Percentiles rank a stretch among this genome's conserved stretches.
Conservation (phyloP, 2,113 vertebrate genomes). For the Pachyramphus minor region DNA sequence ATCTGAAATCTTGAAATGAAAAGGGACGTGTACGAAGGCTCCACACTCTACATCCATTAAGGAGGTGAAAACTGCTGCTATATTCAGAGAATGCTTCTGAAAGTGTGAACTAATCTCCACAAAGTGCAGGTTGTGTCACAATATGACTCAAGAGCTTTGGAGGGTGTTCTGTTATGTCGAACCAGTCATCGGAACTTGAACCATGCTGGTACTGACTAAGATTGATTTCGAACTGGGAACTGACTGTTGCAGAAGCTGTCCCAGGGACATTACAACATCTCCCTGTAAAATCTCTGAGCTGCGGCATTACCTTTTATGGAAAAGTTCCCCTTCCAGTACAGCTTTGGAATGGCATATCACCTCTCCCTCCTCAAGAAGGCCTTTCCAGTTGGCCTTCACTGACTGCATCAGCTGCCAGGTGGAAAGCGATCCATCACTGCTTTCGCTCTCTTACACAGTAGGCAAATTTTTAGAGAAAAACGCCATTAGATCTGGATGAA, state of each 20-base stretch:
- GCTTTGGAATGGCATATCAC: neutral
- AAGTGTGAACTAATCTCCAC: neutral
- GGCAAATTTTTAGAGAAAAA: neutral
- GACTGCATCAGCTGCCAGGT: neutral
- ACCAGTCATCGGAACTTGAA: neutral
- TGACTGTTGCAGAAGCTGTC: neutral
- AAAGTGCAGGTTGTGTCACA: neutral
- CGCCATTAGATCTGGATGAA: fast-evolving
- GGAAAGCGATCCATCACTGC: neutral
- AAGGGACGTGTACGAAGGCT: neutral
- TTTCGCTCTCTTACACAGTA: neutral
- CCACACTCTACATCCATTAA: neutral
- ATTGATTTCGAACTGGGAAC: neutral
- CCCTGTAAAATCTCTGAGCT: neutral
- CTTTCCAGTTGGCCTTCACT: neutral
- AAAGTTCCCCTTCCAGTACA: neutral
- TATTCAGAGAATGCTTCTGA: neutral
- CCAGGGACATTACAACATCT: neutral
- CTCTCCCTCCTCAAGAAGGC: neutral
- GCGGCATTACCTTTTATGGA: neutral
- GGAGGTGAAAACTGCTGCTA: neutral
- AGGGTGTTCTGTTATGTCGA: neutral
- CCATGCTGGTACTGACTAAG: neutral
- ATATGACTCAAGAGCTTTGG: neutral
- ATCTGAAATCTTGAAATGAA: neutral